Conservation (phyloP, 2,113 vertebrate species). For the Paraplagusia blochii region DNA sequence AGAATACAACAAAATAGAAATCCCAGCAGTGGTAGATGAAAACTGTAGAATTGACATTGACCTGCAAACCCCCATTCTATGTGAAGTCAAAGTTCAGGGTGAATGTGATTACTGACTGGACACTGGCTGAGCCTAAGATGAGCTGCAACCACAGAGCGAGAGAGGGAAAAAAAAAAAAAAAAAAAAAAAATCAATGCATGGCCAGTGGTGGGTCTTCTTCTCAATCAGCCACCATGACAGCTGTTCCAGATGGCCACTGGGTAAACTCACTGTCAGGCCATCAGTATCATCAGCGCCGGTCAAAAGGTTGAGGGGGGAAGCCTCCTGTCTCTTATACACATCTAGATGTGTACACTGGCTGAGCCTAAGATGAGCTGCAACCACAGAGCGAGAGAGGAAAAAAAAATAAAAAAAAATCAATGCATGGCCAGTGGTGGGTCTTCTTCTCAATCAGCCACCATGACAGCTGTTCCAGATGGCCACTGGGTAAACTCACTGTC, state of each 20-base stretch:
- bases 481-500: constrained; percentile 66
- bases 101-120: constrained; percentile 31
- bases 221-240: constrained; percentile 75
- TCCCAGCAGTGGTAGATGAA: too few relatives aligned
- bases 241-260: constrained; percentile 76
- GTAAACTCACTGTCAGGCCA: constrained; percentile 66
- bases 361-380: constrained; percentile 5
- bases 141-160: constrained; percentile 7
- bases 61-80: constrained; percentile 43
- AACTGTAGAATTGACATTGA: constrained; percentile 56
- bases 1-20: too few relatives aligned
- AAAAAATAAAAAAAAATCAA: constrained; percentile 68
- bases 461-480: constrained; percentile 78
- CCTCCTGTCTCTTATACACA: too few relatives aligned
- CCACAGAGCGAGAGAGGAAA: too few relatives aligned
- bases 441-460: constrained; percentile 74
- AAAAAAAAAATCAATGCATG: constrained; percentile 63
- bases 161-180: too few relatives aligned
- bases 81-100: constrained; percentile 63
- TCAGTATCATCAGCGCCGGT: constrained; percentile 75
- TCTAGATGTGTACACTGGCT: too few relatives aligned
- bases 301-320: constrained; percentile 69
- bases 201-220: constrained; percentile 66
- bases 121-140: constrained; percentile 18
- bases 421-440: constrained; percentile 61